Evolutionary conservation across 2,797 vertebrate genomes (phyloP).

Genomic region (Rhabdophis nuchalis): DNA sequence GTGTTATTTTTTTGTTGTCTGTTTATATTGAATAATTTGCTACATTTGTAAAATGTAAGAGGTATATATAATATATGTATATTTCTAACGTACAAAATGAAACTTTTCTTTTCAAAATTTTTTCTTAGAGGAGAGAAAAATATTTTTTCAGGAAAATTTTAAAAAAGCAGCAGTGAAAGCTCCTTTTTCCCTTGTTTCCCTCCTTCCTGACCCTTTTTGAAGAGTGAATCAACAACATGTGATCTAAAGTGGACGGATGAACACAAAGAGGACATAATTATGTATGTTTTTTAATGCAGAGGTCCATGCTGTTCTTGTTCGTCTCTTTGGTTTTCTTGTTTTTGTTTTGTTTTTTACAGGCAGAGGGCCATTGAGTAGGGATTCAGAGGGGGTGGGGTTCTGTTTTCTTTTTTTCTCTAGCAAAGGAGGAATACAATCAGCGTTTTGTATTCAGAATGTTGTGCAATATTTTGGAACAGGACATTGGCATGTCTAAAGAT

Average conservation of each 20-base stretch:
- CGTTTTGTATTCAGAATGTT: slow-evolving; percentile 81
- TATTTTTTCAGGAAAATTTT: slow-evolving; percentile 96
- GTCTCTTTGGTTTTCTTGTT: slow-evolving; percentile 10
- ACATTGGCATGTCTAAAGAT: slow-evolving; percentile 77
- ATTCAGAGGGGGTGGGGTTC: slow-evolving; percentile 40
- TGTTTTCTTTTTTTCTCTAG: slow-evolving; percentile 63
- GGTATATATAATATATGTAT: slow-evolving; percentile 85
- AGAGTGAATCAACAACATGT: slow-evolving; percentile 81
- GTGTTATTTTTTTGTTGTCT: slow-evolving; percentile 74
- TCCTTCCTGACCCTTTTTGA: slow-evolving; percentile 45
- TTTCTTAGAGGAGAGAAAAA: slow-evolving; percentile 86
- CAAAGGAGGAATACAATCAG: slow-evolving; percentile 77
- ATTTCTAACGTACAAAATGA: slow-evolving; percentile 84
- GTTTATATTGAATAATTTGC: slow-evolving; percentile 84
- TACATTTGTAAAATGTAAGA: slow-evolving; percentile 90
- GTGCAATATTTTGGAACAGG: slow-evolving; percentile 83
- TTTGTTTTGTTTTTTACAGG: slow-evolving; percentile 46
- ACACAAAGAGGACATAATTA: slow-evolving; percentile 55
- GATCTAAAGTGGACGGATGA: slow-evolving; percentile 63
- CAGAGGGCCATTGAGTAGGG: slow-evolving; percentile 56
- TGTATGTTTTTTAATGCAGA: slow-evolving; percentile 50
- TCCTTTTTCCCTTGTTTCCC: slow-evolving; percentile 62
- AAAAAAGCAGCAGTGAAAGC: slow-evolving; percentile 84
- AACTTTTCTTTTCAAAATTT: slow-evolving; percentile 88
- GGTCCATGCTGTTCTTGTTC: slow-evolving; percentile 34